Base-by-base conservation (phyloP, 1,140 invertebrate genomes). In the Bombyx mandarina region DNA sequence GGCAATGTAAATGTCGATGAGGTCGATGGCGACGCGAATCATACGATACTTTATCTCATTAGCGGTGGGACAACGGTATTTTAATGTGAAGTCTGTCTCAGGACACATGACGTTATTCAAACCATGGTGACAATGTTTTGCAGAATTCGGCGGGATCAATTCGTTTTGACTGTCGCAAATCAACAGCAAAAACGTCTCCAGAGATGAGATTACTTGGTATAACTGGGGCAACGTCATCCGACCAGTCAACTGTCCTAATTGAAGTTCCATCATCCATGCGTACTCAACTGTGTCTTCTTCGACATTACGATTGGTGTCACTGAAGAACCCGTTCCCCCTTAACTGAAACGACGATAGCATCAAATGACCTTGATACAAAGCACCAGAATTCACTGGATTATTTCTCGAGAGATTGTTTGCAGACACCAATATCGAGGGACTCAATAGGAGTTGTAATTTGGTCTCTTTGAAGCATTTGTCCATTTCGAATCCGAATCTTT, bases 221-320 rank as follows among this genome's bases (percentile, higher is more conserved):
- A 99, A 66, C 73, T 96, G 95, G 0, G 94, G 94, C 18, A 93
- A 88, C 0, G 94, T 95, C 12, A 96, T 82, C 67, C 94, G 93
- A 0, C 94, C 95, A 52, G 92, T 94, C 7, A 96, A 77, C 83
- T 95, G 95, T 0, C 95, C 95, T 26, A 96, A 70, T 64, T 96
- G 94, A 4, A 95, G 89, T 79, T 96, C 95, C 62, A 96, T 91
- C 58, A 95, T 84, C 98, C 98, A 99, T 0, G 94, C 96, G 84
- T 99, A 99, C 79, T 99, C 98, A 6, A 99, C 79, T 0, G 97
- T 99, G 75, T 99, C 98, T 80, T 97, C 93, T 73, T 98, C 96
- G 22, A 98, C 86, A 43, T 92, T 92, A 52, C 98, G 86, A 48
- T 96, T 97, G 59, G 96, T 92, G 67, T 96, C 94, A 62, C 97